phyloP scores from a whole-genome alignment of 2,888 invertebrate species.

The Epinotia bilunana region DNA sequence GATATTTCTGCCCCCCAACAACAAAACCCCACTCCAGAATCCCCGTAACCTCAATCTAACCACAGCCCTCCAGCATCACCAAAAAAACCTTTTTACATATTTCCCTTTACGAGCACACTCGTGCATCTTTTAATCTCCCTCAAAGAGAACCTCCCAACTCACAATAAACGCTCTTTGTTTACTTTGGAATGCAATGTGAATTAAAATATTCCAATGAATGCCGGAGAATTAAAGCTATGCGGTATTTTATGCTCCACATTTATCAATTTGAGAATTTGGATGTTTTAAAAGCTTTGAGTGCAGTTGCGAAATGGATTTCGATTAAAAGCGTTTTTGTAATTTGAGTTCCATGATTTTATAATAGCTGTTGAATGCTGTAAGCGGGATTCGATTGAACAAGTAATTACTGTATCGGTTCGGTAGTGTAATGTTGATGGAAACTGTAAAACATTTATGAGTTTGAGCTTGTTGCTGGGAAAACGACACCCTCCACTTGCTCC shows the following conservation, averaged over 20 bases:
- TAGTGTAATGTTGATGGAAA: no score
- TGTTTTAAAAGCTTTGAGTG: constrained; percentile 18
- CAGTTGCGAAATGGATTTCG: background rate
- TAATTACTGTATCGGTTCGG: no score
- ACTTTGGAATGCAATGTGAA: constrained; percentile 24
- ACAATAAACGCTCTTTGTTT: constrained; percentile 25
- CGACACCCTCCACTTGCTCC: no score
- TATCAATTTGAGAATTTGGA: constrained; percentile 28
- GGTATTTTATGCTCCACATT: constrained; percentile 15
- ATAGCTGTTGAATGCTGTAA: background rate
- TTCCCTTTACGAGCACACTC: constrained; percentile 13
- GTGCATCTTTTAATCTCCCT: constrained; percentile 41
- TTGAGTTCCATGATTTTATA: constrained; percentile 9
- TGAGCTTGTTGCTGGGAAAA: no score
- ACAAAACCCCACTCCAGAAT: background rate
- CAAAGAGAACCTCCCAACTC: constrained; percentile 15
- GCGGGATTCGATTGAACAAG: background rate
- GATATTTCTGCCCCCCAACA: background rate
- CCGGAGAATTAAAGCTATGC: constrained; percentile 27
- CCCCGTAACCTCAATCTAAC: constrained; percentile 2
- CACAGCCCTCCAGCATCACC: background rate
- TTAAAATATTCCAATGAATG: constrained; percentile 34
- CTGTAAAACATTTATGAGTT: no score
- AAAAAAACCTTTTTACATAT: constrained; percentile 21
- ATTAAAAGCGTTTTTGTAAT: constrained; percentile 3